phyloP scores from a whole-genome alignment of 2,113 vertebrate species.

The Lophotis ruficrista region DNA sequence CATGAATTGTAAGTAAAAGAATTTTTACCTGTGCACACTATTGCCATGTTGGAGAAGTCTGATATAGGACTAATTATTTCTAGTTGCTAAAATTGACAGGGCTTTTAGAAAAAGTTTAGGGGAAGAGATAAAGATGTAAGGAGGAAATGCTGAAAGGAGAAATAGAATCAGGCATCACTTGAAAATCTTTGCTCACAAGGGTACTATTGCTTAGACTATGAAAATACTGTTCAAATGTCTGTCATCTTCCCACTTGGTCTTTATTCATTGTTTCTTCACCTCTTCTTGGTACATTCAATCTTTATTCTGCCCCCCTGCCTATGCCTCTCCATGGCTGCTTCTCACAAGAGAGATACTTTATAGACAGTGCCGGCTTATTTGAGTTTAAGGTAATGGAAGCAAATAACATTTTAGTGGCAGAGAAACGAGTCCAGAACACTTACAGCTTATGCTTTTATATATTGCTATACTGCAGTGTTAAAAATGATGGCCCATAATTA shows the following conservation, averaged over 20 bases:
- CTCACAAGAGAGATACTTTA: background rate
- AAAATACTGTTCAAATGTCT: background rate
- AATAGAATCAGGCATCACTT: background rate
- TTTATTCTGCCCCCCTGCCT: background rate
- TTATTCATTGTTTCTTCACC: background rate
- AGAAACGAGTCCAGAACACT: conserved; percentile 45
- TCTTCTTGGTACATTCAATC: background rate
- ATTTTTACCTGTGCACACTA: background rate
- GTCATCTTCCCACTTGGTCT: background rate
- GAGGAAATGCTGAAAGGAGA: background rate
- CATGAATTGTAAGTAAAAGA: background rate
- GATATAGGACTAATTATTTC: background rate
- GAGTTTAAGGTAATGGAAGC: conserved; percentile 56
- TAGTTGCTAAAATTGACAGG: background rate
- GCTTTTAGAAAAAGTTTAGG: background rate
- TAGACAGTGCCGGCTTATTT: background rate
- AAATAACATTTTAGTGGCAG: conserved; percentile 47
- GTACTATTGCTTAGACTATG: background rate
- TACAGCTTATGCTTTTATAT: conserved; percentile 30
- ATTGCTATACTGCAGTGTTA: conserved; percentile 14
- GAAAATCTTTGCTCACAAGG: background rate
- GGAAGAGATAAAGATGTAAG: background rate
- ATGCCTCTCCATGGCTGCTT: background rate
- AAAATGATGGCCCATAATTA: conserved; percentile 53
- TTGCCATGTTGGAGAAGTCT: background rate